These are phyloP conservation scores for Ooceraea biroi DNA, from an alignment of 1,140 invertebrate species.

Conservation along the genomic window DNA sequence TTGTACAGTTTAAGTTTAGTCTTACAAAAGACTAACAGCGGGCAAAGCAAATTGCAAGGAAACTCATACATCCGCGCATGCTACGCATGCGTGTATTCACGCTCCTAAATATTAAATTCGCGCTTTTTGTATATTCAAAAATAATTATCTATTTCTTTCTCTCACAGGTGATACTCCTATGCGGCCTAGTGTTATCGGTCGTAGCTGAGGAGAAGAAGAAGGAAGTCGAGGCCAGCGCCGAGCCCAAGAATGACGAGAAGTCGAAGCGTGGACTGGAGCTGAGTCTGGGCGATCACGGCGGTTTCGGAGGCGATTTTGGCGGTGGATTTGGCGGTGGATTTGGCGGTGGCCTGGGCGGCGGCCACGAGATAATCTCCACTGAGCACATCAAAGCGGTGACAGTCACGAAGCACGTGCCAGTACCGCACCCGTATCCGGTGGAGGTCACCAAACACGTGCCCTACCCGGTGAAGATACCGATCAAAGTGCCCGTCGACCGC, in stretches of 20 bases:
- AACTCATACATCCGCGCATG: not conserved
- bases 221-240: conserved; percentile 58
- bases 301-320: conserved; percentile 68
- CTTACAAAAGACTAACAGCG: not conserved
- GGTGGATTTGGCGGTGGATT: conserved; percentile 75
- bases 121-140: not conserved
- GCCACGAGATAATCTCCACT: conserved; percentile 75
- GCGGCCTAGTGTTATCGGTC: conserved; percentile 76
- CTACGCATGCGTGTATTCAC: too few relatives aligned
- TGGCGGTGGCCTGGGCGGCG: conserved; percentile 59
- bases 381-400: conserved; percentile 84
- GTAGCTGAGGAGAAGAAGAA: conserved; percentile 75
- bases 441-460: conserved; percentile 84
- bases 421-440: conserved; percentile 85
- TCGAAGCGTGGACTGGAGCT: conserved; percentile 81
- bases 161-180: conserved; percentile 78
- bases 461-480: conserved; percentile 83
- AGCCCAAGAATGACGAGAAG: conserved; percentile 75
- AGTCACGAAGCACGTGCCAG: conserved; percentile 85
- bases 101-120: not conserved
- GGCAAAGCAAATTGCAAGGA: not conserved
- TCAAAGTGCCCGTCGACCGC: conserved; percentile 86
- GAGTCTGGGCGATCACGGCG: conserved; percentile 78
- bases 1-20: not conserved
- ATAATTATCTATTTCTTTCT: conserved; percentile 6